These are phyloP conservation scores for Ochlodes sylvanus DNA, from an alignment of 2,888 invertebrate genomes.

Conservation along the genomic window DNA sequence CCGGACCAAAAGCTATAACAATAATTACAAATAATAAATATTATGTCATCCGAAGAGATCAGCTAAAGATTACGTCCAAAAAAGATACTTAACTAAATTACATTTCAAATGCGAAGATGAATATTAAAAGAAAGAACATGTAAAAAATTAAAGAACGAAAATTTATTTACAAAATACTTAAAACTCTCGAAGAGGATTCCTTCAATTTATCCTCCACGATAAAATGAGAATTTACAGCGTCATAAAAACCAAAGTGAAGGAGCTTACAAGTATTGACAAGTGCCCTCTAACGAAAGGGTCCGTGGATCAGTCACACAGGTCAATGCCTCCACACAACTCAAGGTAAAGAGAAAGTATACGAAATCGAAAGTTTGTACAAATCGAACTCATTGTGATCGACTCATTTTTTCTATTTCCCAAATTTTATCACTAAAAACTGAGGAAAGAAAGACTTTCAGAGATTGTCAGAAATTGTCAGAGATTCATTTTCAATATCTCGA, in stretches of 20 bases:
- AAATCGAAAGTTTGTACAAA: conserved; percentile 62
- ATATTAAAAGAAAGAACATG: background rate
- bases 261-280: conserved; percentile 30
- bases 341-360: conserved; percentile 70
- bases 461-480: background rate
- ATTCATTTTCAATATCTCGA: conserved; percentile 19
- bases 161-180: conserved; percentile 4
- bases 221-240: conserved; percentile 27
- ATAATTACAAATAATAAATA: too few species aligned
- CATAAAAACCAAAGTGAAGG: conserved; percentile 29
- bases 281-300: conserved; percentile 40
- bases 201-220: conserved; percentile 37
- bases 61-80: too few species aligned
- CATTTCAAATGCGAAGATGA: background rate
- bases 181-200: conserved; percentile 17
- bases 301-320: conserved; percentile 42
- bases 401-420: conserved; percentile 10
- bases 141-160: background rate
- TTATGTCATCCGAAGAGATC: too few species aligned
- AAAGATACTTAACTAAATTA: too few species aligned
- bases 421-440: conserved; percentile 15
- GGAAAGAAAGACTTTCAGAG: conserved; percentile 17
- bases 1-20: too few species aligned
- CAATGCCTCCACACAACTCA: conserved; percentile 50
- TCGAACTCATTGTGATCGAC: conserved; percentile 19